A percentile compares a stretch with the other conserved stretches of the same genome.
Conservation (phyloP, 2,888 invertebrate genomes). For the Pherbina coryleti region DNA sequence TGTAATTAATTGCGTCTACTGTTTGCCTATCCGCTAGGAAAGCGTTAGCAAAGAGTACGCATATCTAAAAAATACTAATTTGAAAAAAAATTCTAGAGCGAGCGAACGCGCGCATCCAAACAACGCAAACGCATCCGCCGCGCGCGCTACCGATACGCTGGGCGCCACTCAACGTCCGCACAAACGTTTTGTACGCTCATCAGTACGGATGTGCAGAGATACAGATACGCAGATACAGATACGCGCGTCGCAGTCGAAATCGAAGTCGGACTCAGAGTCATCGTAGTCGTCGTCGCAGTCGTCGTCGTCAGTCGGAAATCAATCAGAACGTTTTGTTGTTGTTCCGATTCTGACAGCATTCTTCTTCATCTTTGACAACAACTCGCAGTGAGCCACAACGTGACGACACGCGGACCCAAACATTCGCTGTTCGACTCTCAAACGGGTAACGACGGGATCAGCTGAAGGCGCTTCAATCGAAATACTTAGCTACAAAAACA, state of each 20-base stretch:
- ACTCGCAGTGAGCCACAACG: conserved; percentile 37
- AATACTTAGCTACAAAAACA: conserved; percentile 43
- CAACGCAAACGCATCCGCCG: conserved; percentile 24
- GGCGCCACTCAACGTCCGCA: conserved; percentile 15
- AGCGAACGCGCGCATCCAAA: conserved; percentile 28
- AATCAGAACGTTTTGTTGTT: conserved; percentile 29
- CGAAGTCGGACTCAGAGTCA: conserved; percentile 37
- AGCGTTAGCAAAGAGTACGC: neutral
- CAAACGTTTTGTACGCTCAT: conserved; percentile 23
- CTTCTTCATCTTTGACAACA: conserved; percentile 35
- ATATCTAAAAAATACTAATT: neutral
- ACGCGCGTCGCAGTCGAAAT: conserved; percentile 19
- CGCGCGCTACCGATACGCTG: neutral
- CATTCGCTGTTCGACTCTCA: conserved; percentile 68
- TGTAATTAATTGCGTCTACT: conserved; percentile 27
- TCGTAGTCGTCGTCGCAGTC: conserved; percentile 37
- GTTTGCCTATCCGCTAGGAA: neutral
- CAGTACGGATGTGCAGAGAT: conserved; percentile 33
- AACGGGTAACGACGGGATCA: conserved; percentile 65
- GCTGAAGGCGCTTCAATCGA: conserved; percentile 43
- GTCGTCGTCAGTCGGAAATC: conserved; percentile 28
- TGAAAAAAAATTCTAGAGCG: neutral
- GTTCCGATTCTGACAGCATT: conserved; percentile 35
- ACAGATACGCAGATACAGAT: conserved; percentile 14
- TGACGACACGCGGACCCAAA: conserved; percentile 48